Evolutionary conservation across 2,797 vertebrate genomes (phyloP), one percentile per base, ranked within the genome.

Genomic region (Cyprinella venusta): DNA sequence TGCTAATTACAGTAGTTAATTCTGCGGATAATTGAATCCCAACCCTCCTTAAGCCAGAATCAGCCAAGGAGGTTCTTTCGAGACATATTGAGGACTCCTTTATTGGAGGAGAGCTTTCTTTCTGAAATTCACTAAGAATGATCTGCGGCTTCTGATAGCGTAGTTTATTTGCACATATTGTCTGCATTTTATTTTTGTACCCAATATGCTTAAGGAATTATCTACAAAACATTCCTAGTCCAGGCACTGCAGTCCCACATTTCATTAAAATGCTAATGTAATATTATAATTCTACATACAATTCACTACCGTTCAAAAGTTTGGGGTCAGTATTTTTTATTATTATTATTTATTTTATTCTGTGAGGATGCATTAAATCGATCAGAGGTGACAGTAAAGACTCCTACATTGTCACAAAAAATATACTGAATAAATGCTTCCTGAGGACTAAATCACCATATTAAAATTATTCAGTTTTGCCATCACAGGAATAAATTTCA

Each of bases 1-100:
- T 3, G 15, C n/a, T 83, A 84, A 84, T 81, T 81, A n/a, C n/a
- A n/a, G n/a, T n/a, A 65, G 36, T 26, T 84, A 45, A 84, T 84
- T 77, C 78, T 86, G 65, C 26, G 2, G 36, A 33, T 81, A 84
- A 86, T 86, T 84, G 45, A 81, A 77, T 77, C 82, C 75, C 78
- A 76, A 67, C 50, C 42, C 54, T 71, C 54, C 52, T 36, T 65
- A 21, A 72, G 24, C 68, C 77, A 59, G 65, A 33, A 52, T 56
- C 50, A 48, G n/a, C 38, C 70, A 74, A 56, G 30, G 8, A 54
- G 72, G 33, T 40, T 61, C 56, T 61, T 80, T 69, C 2, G 15
- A 54, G 59, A 80, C 45, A 40, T 56, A 45, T 48, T 2, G 19
- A 52, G 21, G 26, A 36, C 19, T 72, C 40, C 8, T 79, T 48